Percentiles rank a stretch among this genome's conserved stretches.
These are phyloP conservation scores for Sebastolobus altivelis DNA, from an alignment of 2,797 vertebrate genomes.

Conservation along the genomic window DNA sequence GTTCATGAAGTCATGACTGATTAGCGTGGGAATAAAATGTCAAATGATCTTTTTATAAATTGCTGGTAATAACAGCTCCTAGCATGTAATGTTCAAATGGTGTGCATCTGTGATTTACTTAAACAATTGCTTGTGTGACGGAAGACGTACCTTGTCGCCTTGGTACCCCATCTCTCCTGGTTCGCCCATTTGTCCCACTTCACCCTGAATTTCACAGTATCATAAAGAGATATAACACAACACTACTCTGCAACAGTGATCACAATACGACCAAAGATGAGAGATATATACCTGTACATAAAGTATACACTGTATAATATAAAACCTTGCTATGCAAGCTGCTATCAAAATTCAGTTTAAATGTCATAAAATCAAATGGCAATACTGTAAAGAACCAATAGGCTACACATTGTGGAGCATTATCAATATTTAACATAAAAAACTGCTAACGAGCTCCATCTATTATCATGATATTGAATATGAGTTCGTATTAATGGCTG, in stretches of 20 bases:
- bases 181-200: constrained; percentile 91
- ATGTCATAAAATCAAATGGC: neutral
- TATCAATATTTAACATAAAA: neutral
- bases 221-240: constrained; percentile 84
- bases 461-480: neutral
- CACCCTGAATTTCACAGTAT: constrained; percentile 90
- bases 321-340: neutral
- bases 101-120: neutral
- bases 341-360: neutral
- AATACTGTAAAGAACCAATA: neutral
- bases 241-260: constrained; percentile 39
- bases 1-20: neutral
- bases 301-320: neutral
- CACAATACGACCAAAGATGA: constrained; percentile 27
- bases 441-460: neutral
- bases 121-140: neutral
- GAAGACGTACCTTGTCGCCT: constrained; percentile 92
- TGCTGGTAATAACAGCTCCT: neutral
- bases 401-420: neutral
- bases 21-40: neutral
- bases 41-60: neutral
- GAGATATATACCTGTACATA: neutral
- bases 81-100: neutral
- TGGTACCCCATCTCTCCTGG: constrained; percentile 92
- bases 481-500: neutral